Evolutionary conservation across 1,140 invertebrate species (phyloP).

Genomic region (Teleogryllus occipitalis): DNA sequence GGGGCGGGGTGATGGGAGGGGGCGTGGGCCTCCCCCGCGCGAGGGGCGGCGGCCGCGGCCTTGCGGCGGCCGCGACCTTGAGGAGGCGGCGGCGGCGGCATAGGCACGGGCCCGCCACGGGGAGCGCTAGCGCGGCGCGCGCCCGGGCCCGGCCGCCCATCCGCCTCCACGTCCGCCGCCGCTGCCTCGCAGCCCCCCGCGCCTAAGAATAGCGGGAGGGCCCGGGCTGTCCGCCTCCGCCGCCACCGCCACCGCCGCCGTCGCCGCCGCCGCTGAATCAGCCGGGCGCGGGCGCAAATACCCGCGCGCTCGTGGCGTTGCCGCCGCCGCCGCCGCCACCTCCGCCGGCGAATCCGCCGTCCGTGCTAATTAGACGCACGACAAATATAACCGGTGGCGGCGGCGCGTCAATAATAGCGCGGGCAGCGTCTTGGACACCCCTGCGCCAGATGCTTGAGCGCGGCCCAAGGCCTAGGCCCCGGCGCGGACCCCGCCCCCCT

Average conservation of each 20-base stretch:
- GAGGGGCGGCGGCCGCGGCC: too few relatives aligned
- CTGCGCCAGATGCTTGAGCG: background rate
- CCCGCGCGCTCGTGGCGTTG: too few relatives aligned
- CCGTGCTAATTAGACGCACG: background rate
- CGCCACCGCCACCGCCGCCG: background rate
- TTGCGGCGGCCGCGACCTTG: background rate
- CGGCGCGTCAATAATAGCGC: background rate
- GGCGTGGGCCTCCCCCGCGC: too few relatives aligned
- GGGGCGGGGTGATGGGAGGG: too few relatives aligned
- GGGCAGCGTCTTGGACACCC: background rate
- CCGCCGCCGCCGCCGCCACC: background rate
- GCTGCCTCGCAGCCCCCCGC: background rate
- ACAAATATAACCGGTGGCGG: background rate
- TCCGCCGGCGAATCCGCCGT: background rate
- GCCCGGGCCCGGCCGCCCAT: too few relatives aligned
- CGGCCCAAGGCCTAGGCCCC: background rate
- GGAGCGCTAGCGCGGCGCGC: too few relatives aligned
- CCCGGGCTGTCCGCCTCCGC: too few relatives aligned
- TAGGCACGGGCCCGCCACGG: background rate
- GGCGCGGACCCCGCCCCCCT: too few relatives aligned
- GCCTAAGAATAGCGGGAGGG: background rate
- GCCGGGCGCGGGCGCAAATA: background rate
- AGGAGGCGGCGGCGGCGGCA: background rate
- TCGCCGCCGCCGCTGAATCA: conserved; percentile 2
- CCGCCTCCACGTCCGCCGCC: too few relatives aligned